Evolutionary conservation across 1,140 invertebrate species (phyloP), one percentile per base, ranked within the genome.

Genomic region (Heliconius melpomene): DNA sequence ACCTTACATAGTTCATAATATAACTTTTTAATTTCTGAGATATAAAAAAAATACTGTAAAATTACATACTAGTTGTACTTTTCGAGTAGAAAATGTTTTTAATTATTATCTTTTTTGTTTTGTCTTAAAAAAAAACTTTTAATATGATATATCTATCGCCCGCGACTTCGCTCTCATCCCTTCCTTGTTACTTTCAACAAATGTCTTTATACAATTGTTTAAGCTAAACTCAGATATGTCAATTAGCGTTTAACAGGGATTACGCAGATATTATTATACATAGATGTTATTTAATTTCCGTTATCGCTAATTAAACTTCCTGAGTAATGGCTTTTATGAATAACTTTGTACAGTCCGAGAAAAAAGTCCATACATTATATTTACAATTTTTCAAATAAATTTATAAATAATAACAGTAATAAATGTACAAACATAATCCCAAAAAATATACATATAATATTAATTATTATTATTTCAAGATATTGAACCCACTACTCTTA

Each of bases 61-160:
- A 72, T 57, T 74, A 71, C 57, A 75, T 57, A 26, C 79, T 80
- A 80, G 29, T 80, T 80, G 79, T 80, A 80, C 79, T 80, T 73
- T 80, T 40, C 74, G 23, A 38, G 72, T 80, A 80, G 32, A 80
- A 77, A 66, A 66, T 29, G 60, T 66, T 26, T 57, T 60, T 60
- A 23, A 26, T 66, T 66, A 66, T 66, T 66, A 66, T 18, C 60
- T 66, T 66, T 36, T 66, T 13, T 29, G 60, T 66, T 66, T 26
- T n/a, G 5, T n/a, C 13, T 29, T 26, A 66, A 66, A 66, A 66
- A 66, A 66, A 29, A 29, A 11, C 11, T 29, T 13, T 66, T 66
- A 29, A 66, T 66, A 57, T 23, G 8, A 1, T 60, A 60, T 13
- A 66, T 13, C 13, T 66, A 66, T 66, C 60, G 60, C 60, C 60